These are phyloP conservation scores for Eilema griseolum DNA, from an alignment of 2,888 invertebrate species.

Conservation along the genomic window DNA sequence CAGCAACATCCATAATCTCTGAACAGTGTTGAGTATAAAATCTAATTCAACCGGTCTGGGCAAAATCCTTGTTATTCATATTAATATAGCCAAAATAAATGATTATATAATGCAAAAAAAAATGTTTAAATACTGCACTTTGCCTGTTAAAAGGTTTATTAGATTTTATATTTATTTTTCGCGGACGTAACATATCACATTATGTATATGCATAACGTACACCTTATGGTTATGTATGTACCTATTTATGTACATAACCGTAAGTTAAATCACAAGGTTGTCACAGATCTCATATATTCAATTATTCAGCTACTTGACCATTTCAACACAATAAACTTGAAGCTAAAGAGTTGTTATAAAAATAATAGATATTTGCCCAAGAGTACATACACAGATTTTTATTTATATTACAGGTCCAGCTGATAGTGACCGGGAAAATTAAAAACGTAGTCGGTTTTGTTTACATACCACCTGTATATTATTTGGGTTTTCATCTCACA, in stretches of 20 bases:
- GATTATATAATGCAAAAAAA: slow-evolving; percentile 3
- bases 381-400: neutral
- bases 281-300: too few relatives aligned
- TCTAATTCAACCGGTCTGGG: slow-evolving; percentile 26
- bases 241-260: too few relatives aligned
- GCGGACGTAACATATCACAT: neutral
- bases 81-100: slow-evolving; percentile 10
- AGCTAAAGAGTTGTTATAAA: neutral
- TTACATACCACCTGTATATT: neutral
- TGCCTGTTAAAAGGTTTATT: neutral
- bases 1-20: slow-evolving; percentile 25
- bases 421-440: neutral
- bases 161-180: neutral
- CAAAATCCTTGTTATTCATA: slow-evolving; percentile 22
- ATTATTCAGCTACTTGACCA: too few relatives aligned
- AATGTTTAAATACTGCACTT: neutral
- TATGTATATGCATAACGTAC: neutral
- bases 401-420: slow-evolving; percentile 4
- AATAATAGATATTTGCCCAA: slow-evolving; percentile 22
- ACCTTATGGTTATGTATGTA: neutral
- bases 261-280: too few relatives aligned
- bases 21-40: slow-evolving; percentile 30
- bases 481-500: too few relatives aligned
- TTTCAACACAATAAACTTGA: neutral
- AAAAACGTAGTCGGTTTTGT: neutral